These are phyloP conservation scores for Creontiades dilutus DNA, from an alignment of 2,888 invertebrate species.

Conservation along the genomic window DNA sequence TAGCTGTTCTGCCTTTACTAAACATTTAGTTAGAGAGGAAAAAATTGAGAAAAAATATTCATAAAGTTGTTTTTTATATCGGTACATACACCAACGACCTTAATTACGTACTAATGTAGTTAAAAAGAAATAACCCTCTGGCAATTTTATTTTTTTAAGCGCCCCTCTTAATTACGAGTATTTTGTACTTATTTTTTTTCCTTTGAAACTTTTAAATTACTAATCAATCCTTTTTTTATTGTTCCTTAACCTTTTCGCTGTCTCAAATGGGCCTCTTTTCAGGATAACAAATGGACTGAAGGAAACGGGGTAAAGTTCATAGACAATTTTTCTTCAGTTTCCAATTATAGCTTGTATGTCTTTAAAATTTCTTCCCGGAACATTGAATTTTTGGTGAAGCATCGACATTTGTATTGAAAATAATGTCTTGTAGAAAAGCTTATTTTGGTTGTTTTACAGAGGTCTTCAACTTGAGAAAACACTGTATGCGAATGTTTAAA, in stretches of 20 bases:
- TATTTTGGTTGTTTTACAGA: not conserved
- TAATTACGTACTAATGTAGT: no score
- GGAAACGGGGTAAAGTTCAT: constrained; percentile 66
- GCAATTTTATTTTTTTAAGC: no score
- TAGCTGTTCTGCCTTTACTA: no score
- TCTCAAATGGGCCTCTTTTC: constrained; percentile 54
- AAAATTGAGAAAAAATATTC: no score
- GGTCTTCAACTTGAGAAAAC: not conserved
- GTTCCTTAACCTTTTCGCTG: not conserved
- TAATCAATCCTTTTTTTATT: not conserved
- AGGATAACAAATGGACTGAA: constrained; percentile 60
- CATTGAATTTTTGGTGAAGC: constrained; percentile 7
- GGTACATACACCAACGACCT: no score
- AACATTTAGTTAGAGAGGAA: no score
- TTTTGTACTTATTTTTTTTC: no score
- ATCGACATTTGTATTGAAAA: not conserved
- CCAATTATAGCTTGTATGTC: constrained; percentile 2
- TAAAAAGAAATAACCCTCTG: no score
- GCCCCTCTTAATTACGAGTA: no score
- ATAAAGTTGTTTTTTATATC: no score
- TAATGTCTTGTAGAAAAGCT: not conserved
- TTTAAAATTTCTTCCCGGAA: not conserved
- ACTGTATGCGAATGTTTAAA: constrained; percentile 15
- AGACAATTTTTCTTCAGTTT: constrained; percentile 19
- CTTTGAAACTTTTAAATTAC: not conserved